Evolutionary conservation across 2,113 vertebrate genomes (phyloP).

Genomic region (Ardeotis arabs): DNA sequence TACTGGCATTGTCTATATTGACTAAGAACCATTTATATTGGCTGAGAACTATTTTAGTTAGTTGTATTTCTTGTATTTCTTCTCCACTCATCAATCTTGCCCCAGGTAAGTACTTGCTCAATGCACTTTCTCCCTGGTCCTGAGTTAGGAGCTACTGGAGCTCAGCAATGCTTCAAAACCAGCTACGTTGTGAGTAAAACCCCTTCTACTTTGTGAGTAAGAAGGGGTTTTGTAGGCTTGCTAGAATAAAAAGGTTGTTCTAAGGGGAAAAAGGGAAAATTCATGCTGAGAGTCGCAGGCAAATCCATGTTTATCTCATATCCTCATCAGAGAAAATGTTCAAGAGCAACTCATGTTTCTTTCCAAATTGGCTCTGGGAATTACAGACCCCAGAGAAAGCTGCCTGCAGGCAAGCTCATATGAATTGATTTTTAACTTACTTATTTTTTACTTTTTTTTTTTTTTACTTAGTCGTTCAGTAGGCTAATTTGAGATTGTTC

Average conservation of each 20-base stretch:
- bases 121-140: rapidly evolving
- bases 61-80: too few species aligned
- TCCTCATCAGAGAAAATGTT: background rate
- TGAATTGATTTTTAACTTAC: background rate
- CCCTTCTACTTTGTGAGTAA: background rate
- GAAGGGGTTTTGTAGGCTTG: background rate
- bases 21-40: background rate
- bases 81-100: background rate
- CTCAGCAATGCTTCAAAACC: background rate
- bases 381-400: background rate
- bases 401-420: background rate
- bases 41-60: background rate
- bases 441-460: background rate
- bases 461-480: background rate
- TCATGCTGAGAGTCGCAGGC: background rate
- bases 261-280: background rate
- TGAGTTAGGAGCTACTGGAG: background rate
- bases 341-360: background rate
- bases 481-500: background rate
- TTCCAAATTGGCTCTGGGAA: background rate
- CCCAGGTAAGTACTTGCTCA: too few species aligned
- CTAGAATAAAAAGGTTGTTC: background rate
- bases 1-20: background rate
- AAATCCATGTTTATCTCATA: background rate
- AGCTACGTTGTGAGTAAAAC: too few species aligned